These are phyloP conservation scores for Eulemur rufifrons DNA, from an alignment of 2,113 vertebrate species.

Conservation along the genomic window DNA sequence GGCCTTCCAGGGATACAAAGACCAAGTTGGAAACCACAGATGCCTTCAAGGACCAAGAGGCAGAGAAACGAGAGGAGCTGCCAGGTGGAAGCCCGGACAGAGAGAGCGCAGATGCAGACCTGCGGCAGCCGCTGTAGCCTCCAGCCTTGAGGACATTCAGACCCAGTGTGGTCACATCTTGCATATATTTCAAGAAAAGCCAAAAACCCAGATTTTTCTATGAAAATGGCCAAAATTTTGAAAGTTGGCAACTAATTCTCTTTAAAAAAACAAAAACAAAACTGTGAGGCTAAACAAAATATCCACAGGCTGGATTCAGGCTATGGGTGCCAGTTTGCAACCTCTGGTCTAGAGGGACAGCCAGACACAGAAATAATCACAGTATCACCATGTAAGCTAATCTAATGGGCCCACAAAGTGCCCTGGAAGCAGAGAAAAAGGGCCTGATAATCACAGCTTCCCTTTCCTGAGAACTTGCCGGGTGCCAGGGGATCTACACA, in stretches of 20 bases:
- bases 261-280: neutral
- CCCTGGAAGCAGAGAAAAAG: neutral
- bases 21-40: neutral
- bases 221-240: neutral
- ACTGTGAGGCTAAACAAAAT: neutral
- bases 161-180: neutral
- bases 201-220: neutral
- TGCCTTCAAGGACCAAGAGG: neutral
- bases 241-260: neutral
- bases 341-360: neutral
- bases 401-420: too few relatives aligned
- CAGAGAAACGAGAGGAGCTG: neutral
- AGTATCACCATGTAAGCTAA: fast-evolving
- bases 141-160: neutral
- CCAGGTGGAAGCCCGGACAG: too few relatives aligned
- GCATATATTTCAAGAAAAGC: neutral
- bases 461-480: neutral
- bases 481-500: neutral
- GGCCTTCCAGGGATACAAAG: neutral
- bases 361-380: neutral
- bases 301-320: neutral
- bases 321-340: neutral
- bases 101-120: too few relatives aligned
- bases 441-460: neutral
- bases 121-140: fast-evolving